phyloP scores from a whole-genome alignment of 2,797 vertebrate genomes.

The Sebastes baramenuke region DNA sequence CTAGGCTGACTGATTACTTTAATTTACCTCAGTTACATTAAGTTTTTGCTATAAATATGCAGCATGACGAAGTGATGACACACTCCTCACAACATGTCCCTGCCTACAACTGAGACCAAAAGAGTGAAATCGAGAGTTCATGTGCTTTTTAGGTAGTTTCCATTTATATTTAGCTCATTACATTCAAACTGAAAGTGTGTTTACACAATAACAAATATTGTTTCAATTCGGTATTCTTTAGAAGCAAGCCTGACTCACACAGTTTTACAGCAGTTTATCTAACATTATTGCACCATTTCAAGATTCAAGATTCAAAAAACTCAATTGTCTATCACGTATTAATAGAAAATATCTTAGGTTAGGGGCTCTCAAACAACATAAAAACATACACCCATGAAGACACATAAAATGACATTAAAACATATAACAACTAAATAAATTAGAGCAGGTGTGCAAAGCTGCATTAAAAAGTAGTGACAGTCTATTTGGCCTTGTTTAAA shows the following conservation, averaged over 20 bases:
- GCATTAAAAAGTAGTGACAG: no score
- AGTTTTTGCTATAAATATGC: not conserved
- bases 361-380: no score
- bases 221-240: not conserved
- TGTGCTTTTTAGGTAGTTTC: constrained; percentile 3
- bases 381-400: no score
- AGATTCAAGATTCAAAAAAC: no score
- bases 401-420: no score
- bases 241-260: not conserved
- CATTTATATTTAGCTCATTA: not conserved
- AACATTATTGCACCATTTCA: not conserved
- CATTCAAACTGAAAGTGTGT: not conserved
- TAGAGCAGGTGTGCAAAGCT: no score
- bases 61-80: not conserved
- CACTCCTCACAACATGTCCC: not conserved
- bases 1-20: not conserved
- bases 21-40: no score
- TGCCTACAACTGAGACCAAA: constrained; percentile 10
- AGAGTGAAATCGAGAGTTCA: not conserved
- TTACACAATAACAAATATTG: not conserved
- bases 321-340: no score
- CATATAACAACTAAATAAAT: no score
- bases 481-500: no score
- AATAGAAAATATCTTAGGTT: no score
- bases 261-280: not conserved